These are phyloP conservation scores for Bombus huntii DNA, from an alignment of 1,140 invertebrate genomes.

Conservation along the genomic window DNA sequence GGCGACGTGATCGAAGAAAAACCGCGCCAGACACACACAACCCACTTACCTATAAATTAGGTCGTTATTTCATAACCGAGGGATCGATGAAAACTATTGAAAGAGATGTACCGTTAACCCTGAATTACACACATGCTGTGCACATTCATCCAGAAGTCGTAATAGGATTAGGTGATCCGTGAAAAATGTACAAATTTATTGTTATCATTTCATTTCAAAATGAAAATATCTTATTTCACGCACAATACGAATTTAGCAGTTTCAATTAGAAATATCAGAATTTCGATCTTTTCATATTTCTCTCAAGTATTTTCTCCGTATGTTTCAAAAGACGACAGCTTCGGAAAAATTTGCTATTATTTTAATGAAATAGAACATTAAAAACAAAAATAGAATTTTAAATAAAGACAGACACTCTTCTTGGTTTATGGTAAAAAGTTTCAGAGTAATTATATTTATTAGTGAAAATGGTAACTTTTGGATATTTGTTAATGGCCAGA, in stretches of 20 bases:
- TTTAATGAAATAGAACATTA: too few relatives aligned
- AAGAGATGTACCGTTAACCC: constrained; percentile 13
- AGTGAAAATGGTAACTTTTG: too few relatives aligned
- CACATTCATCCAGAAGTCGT: not conserved
- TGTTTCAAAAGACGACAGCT: too few relatives aligned
- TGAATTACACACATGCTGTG: not conserved
- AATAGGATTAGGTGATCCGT: not conserved
- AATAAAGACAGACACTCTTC: too few relatives aligned
- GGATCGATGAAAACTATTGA: constrained; percentile 36
- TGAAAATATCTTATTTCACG: not conserved
- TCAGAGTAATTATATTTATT: too few relatives aligned
- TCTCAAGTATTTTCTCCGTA: not conserved
- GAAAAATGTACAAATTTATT: not conserved
- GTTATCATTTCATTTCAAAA: not conserved
- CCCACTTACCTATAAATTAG: constrained; percentile 19
- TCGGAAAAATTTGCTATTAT: too few relatives aligned
- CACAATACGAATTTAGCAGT: not conserved
- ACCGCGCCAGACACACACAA: not conserved
- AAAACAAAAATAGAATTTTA: too few relatives aligned
- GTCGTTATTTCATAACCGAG: constrained; percentile 42
- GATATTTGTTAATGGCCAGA: too few relatives aligned
- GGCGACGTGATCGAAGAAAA: not conserved
- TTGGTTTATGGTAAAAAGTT: too few relatives aligned
- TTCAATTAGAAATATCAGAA: not conserved
- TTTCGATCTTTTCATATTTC: not conserved